Percentiles rank a stretch among this genome's conserved stretches.
These are phyloP conservation scores for Amphipoea oculea DNA, from an alignment of 2,888 invertebrate species.

Conservation along the genomic window DNA sequence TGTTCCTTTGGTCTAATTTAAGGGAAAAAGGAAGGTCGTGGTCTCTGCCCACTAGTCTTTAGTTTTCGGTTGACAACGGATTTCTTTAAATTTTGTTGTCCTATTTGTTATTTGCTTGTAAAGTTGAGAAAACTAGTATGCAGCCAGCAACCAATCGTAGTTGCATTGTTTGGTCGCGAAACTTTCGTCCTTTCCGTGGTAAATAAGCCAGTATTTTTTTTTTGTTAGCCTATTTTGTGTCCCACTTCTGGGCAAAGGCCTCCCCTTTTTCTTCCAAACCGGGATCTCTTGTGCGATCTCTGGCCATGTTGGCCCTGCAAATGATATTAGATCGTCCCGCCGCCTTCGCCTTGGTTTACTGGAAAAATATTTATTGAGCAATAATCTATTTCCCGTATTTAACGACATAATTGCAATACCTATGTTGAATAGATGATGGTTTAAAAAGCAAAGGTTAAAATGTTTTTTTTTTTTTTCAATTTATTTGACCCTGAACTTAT, in stretches of 20 bases:
- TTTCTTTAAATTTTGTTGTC: not conserved
- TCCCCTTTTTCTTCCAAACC: too few species aligned
- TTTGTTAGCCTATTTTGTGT: too few species aligned
- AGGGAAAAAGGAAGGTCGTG: slow-evolving; percentile 4
- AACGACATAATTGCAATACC: not conserved
- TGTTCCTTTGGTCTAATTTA: not conserved
- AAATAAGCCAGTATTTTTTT: not conserved
- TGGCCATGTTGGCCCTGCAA: too few species aligned
- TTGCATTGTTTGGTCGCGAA: not conserved
- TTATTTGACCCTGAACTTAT: slow-evolving; percentile 2
- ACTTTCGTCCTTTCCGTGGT: not conserved
- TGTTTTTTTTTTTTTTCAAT: not conserved
- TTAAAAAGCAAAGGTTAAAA: not conserved
- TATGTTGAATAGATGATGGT: not conserved
- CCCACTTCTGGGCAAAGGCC: too few species aligned
- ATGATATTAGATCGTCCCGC: too few species aligned
- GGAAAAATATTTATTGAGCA: not conserved
- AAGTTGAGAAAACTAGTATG: not conserved
- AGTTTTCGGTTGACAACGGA: slow-evolving; percentile 6
- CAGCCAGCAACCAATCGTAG: not conserved
- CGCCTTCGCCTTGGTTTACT: too few species aligned
- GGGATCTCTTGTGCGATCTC: too few species aligned
- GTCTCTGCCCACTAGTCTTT: not conserved
- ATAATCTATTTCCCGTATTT: not conserved
- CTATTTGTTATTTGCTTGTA: not conserved